Percentiles rank a stretch among this genome's conserved stretches.
Evolutionary conservation across 2,113 vertebrate genomes (phyloP).

Genomic region (Blennius ocellaris): DNA sequence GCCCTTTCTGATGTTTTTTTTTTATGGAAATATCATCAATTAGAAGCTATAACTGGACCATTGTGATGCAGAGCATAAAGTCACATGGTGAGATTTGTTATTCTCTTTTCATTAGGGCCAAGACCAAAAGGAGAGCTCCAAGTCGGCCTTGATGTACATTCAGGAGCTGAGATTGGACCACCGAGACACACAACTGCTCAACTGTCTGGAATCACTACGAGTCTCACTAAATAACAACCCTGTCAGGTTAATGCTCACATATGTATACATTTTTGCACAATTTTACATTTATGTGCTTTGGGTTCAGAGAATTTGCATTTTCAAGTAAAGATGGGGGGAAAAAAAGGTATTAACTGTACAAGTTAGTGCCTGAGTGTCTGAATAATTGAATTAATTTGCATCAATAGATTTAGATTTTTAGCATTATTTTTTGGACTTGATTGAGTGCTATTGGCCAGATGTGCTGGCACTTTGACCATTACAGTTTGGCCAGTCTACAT

Average conservation of each 20-base stretch:
- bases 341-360: too few species aligned
- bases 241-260: constrained; percentile 85
- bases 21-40: constrained; percentile 21
- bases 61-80: constrained; percentile 9
- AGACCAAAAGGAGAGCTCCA: constrained; percentile 89
- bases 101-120: constrained; percentile 82
- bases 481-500: too few species aligned
- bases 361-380: too few species aligned
- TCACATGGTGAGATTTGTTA: constrained; percentile 22
- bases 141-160: constrained; percentile 90
- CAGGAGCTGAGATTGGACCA: constrained; percentile 89
- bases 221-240: constrained; percentile 95
- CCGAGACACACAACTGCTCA: constrained; percentile 84
- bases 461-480: too few species aligned
- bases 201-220: constrained; percentile 90
- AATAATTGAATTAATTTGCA: too few species aligned
- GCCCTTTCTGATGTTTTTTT: constrained; percentile 16
- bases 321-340: too few species aligned
- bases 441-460: too few species aligned
- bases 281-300: neutral
- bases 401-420: too few species aligned
- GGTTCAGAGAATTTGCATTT: neutral
- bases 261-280: too few species aligned
- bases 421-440: too few species aligned
- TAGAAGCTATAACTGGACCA: neutral